These are phyloP conservation scores for Diadema setosum DNA, from an alignment of 35 echinoderm and acorn worm genomes.

Conservation along the genomic window DNA sequence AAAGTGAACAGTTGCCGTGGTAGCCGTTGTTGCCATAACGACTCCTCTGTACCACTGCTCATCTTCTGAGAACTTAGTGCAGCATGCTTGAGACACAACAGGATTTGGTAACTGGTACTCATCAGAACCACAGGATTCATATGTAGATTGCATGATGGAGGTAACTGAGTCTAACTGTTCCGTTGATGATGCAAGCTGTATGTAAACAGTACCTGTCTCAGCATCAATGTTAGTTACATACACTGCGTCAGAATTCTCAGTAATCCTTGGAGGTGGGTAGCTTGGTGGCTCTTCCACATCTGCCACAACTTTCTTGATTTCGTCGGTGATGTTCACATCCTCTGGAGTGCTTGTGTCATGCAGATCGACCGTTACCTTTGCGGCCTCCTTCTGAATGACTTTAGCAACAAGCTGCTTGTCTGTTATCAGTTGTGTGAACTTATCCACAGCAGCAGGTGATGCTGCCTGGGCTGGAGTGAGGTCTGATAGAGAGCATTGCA, in stretches of 20 bases:
- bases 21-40: neutral
- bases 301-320: conserved; percentile 22
- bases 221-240: conserved; percentile 72
- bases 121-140: neutral
- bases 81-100: conserved; percentile 26
- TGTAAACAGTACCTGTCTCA: conserved; percentile 25
- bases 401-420: conserved; percentile 59
- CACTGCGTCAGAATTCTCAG: neutral
- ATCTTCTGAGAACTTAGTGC: conserved; percentile 55
- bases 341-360: conserved; percentile 36
- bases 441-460: conserved; percentile 18
- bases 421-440: conserved; percentile 27
- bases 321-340: conserved; percentile 32
- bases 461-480: neutral
- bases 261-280: conserved; percentile 23
- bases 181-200: conserved; percentile 38
- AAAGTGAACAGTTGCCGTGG: conserved; percentile 24
- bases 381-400: conserved; percentile 6
- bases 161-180: conserved; percentile 27
- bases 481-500: conserved; percentile 51
- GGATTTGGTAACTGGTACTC: neutral
- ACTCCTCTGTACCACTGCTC: conserved; percentile 61
- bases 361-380: conserved; percentile 1
- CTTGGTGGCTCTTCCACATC: neutral
- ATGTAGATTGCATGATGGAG: conserved; percentile 17